These are phyloP conservation scores for Columbina picui DNA, from an alignment of 2,113 vertebrate genomes.

Conservation along the genomic window DNA sequence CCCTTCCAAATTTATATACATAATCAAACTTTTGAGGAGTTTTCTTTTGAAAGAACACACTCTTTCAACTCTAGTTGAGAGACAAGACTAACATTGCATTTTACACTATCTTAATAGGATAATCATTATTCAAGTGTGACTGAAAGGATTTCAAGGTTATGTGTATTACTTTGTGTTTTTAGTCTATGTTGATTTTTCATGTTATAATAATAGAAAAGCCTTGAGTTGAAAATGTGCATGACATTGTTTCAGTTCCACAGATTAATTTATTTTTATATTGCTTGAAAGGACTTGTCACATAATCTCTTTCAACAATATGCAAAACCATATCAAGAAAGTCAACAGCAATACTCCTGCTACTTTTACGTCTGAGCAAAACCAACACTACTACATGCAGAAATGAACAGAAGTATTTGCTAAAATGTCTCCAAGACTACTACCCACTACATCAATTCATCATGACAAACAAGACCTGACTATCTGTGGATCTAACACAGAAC, in stretches of 20 bases:
- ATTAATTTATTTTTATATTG: background rate
- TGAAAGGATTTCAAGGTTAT: background rate
- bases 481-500: background rate
- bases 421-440: background rate
- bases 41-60: background rate
- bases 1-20: background rate
- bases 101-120: background rate
- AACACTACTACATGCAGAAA: background rate
- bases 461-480: background rate
- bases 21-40: background rate
- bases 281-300: background rate
- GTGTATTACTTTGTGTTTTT: background rate
- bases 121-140: background rate
- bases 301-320: background rate
- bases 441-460: background rate
- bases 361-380: background rate
- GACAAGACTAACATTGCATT: background rate
- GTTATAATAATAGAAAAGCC: background rate
- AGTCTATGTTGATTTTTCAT: background rate
- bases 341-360: background rate
- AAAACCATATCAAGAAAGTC: background rate
- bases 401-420: background rate
- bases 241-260: background rate
- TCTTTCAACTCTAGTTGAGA: background rate
- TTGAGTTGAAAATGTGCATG: background rate